Conservation (phyloP, 2,888 invertebrate species). For the Blera fallax region DNA sequence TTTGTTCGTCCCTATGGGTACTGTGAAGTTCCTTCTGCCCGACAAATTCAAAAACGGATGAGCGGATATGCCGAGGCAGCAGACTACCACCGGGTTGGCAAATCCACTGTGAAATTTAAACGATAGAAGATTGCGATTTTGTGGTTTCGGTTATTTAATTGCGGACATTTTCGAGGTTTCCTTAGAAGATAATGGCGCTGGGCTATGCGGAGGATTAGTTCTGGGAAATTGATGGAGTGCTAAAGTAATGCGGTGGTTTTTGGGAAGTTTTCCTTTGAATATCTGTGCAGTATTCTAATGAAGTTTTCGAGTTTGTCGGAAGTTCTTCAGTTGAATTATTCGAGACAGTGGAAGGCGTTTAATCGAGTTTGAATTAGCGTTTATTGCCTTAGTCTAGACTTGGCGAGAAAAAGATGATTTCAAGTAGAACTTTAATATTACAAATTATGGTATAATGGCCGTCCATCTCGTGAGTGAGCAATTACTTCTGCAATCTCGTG, state of each 20-base stretch:
- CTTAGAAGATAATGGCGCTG: constrained; percentile 35
- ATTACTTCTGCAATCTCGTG: too few relatives aligned
- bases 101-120: constrained; percentile 60
- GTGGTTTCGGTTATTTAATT: constrained; percentile 70
- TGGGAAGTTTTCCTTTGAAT: constrained; percentile 15
- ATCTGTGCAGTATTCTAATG: constrained; percentile 6
- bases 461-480: too few relatives aligned
- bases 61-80: background rate
- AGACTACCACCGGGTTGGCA: background rate
- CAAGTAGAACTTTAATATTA: too few relatives aligned
- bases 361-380: constrained; percentile 44
- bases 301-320: constrained; percentile 44
- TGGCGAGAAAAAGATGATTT: background rate
- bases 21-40: background rate
- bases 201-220: constrained; percentile 29
- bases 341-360: constrained; percentile 1
- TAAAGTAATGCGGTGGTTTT: constrained; percentile 28
- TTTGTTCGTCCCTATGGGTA: constrained; percentile 26
- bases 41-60: constrained; percentile 12
- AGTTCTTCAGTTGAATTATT: constrained; percentile 36
- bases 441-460: too few relatives aligned
- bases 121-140: constrained; percentile 58
- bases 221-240: constrained; percentile 32
- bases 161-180: constrained; percentile 57
- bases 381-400: background rate